Percentiles rank a stretch among this genome's conserved stretches.
Evolutionary conservation across 2,113 vertebrate species (phyloP).

Genomic region (Epinephelus fuscoguttatus): DNA sequence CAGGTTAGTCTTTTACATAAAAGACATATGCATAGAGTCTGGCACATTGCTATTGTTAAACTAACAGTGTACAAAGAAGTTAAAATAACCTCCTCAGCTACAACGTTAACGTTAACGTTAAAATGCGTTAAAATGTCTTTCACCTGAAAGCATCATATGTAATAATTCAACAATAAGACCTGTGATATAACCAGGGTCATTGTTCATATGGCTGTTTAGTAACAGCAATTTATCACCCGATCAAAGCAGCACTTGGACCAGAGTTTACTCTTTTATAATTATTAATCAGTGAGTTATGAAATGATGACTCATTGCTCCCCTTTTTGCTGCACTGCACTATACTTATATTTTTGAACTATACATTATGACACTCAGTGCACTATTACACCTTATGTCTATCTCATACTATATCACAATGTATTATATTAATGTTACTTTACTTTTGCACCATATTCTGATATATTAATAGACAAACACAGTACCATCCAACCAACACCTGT

Average conservation of each 20-base stretch:
- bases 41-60: neutral
- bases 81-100: too few species aligned
- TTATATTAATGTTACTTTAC: too few species aligned
- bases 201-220: neutral
- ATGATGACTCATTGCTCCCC: neutral
- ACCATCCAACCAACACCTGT: too few species aligned
- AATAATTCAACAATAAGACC: neutral
- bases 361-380: too few species aligned
- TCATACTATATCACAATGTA: too few species aligned
- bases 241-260: neutral
- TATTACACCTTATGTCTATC: too few species aligned
- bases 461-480: too few species aligned
- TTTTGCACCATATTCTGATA: too few species aligned
- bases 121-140: neutral
- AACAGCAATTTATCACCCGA: neutral
- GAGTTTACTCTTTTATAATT: neutral
- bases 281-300: slow-evolving; percentile 4
- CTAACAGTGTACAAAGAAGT: neutral
- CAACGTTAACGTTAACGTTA: neutral
- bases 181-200: neutral
- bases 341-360: too few species aligned
- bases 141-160: neutral
- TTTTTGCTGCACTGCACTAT: too few species aligned
- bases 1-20: neutral
- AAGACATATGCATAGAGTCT: neutral